These are phyloP conservation scores for Polypedilum vanderplanki DNA, from an alignment of 1,140 invertebrate genomes.

Conservation along the genomic window DNA sequence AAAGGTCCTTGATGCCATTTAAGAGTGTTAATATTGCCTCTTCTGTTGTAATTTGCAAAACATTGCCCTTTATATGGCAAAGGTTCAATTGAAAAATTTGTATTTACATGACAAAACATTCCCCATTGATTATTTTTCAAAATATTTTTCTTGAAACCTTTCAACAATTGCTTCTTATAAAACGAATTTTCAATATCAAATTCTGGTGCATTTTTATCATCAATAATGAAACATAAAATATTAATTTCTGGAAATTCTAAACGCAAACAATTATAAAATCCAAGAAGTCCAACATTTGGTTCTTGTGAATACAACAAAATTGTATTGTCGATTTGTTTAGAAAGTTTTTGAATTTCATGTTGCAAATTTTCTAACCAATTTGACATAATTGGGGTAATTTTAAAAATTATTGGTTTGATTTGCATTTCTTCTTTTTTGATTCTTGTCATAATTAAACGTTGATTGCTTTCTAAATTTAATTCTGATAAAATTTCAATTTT, in stretches of 20 bases:
- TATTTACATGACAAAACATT: conserved; percentile 51
- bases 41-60: conserved; percentile 62
- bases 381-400: conserved; percentile 42
- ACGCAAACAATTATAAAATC: conserved; percentile 62
- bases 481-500: no score
- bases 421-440: conserved; percentile 39
- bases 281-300: conserved; percentile 59
- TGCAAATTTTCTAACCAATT: conserved; percentile 32
- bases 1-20: conserved; percentile 65
- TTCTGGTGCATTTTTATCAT: conserved; percentile 46
- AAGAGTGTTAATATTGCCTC: conserved; percentile 73
- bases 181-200: conserved; percentile 46
- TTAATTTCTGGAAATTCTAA: conserved; percentile 48
- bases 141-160: conserved; percentile 62
- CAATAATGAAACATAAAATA: conserved; percentile 45
- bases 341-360: conserved; percentile 33
- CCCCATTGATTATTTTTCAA: conserved; percentile 54
- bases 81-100: conserved; percentile 48
- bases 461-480: no score
- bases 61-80: conserved; percentile 48
- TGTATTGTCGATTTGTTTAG: conserved; percentile 40
- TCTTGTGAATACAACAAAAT: conserved; percentile 40
- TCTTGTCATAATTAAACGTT: not conserved
- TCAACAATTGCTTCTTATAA: conserved; percentile 46
- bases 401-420: conserved; percentile 38